These are phyloP conservation scores for Drosophila pachea DNA, from an alignment of 1,140 invertebrate species.

Conservation along the genomic window DNA sequence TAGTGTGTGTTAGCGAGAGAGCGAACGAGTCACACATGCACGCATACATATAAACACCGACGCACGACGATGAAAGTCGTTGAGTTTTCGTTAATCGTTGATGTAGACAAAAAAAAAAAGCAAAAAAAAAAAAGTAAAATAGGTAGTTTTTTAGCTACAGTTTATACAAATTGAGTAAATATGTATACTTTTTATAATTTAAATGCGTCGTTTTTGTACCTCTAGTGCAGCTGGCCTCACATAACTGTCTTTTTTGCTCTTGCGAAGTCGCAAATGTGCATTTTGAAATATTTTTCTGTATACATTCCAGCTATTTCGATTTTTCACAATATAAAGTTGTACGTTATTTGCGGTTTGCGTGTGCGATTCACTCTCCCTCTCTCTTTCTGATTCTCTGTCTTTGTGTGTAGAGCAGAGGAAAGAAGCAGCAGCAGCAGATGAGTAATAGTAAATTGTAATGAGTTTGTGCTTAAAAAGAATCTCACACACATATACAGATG, in stretches of 20 bases:
- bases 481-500: slow-evolving; percentile 29
- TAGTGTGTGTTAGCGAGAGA: slow-evolving; percentile 33
- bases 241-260: slow-evolving; percentile 15
- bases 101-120: slow-evolving; percentile 71
- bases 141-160: slow-evolving; percentile 56
- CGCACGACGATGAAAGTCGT: slow-evolving; percentile 74
- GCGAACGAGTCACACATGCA: slow-evolving; percentile 43
- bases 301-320: slow-evolving; percentile 42
- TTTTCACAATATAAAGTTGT: slow-evolving; percentile 32
- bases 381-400: background rate
- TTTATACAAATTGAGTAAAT: slow-evolving; percentile 50
- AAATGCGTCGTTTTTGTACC: slow-evolving; percentile 23
- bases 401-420: slow-evolving; percentile 7
- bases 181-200: slow-evolving; percentile 14
- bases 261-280: slow-evolving; percentile 21
- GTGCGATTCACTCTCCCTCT: slow-evolving; percentile 2
- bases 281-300: slow-evolving; percentile 35
- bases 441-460: slow-evolving; percentile 63
- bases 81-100: slow-evolving; percentile 77
- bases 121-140: slow-evolving; percentile 53
- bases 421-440: slow-evolving; percentile 47
- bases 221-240: slow-evolving; percentile 4
- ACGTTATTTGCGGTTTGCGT: slow-evolving; percentile 35
- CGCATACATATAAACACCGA: slow-evolving; percentile 46
- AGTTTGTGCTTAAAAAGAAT: slow-evolving; percentile 50